A percentile compares a stretch with the other conserved stretches of the same genome.
Evolutionary conservation across 2,113 vertebrate genomes (phyloP).

Genomic region (Sceloporus tristichus): DNA sequence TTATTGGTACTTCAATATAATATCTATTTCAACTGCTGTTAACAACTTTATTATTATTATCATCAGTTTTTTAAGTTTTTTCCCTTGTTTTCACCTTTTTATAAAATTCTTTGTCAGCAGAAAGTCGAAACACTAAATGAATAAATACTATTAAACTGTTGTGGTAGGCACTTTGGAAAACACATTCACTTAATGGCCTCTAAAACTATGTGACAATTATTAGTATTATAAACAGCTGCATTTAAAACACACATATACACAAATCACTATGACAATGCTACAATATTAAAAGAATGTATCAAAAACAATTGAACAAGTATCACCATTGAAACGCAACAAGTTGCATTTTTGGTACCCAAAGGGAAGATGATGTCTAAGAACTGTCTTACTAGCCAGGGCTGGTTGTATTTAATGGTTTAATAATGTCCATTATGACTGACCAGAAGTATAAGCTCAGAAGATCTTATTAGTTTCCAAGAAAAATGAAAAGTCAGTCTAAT

Average conservation of each 20-base stretch:
- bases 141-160: background rate
- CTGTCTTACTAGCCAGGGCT: background rate
- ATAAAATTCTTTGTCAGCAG: too few species aligned
- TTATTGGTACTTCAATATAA: too few species aligned
- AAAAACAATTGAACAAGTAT: background rate
- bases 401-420: background rate
- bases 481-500: conserved; percentile 52
- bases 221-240: background rate
- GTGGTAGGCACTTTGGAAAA: background rate
- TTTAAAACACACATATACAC: too few species aligned
- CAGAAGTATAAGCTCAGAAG: conserved; percentile 19
- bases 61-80: too few species aligned
- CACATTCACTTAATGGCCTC: background rate
- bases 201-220: background rate
- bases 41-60: too few species aligned
- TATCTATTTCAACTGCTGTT: too few species aligned
- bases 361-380: background rate
- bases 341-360: background rate
- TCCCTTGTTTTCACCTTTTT: too few species aligned
- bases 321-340: background rate
- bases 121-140: too few species aligned
- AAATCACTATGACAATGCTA: background rate
- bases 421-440: background rate
- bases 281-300: background rate
- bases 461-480: conserved; percentile 64